Conservation (phyloP, 1,140 invertebrate genomes). For the Rhysida immarginata region DNA sequence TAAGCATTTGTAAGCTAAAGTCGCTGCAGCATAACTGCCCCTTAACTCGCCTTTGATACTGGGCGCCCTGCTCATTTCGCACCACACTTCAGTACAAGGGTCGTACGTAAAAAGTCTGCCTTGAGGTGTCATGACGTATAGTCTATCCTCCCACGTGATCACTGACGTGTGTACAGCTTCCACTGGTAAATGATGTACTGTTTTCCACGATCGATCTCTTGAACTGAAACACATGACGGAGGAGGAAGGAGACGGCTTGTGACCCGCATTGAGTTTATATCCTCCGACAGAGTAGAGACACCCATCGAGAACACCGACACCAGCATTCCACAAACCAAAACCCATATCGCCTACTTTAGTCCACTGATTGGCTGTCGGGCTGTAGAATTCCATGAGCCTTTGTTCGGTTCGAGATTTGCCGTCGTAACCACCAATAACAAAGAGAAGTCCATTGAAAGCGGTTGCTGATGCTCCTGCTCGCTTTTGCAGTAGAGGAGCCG, state of each 20-base stretch:
- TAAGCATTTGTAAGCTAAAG: too few relatives aligned
- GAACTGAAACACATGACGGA: constrained; percentile 3
- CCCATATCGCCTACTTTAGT: constrained; percentile 8
- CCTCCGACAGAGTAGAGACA: constrained; percentile 3
- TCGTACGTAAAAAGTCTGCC: constrained; percentile 1
- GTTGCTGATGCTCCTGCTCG: constrained; percentile 4
- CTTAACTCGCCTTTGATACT: background rate
- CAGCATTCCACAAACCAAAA: constrained; percentile 6
- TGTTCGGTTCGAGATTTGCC: constrained; percentile 1
- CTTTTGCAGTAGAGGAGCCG: background rate
- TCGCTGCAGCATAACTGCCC: constrained; percentile 3
- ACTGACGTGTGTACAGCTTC: constrained; percentile 2
- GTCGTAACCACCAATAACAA: constrained; percentile 7
- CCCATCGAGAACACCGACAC: constrained; percentile 2
- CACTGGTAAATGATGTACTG: background rate
- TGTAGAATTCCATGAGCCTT: constrained; percentile 4
- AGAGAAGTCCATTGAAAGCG: background rate
- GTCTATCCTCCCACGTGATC: background rate
- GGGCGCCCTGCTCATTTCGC: background rate
- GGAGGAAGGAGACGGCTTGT: background rate
- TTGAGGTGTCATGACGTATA: constrained; percentile 6
- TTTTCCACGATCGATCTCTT: constrained; percentile 2
- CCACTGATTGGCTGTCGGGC: constrained; percentile 2
- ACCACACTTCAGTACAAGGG: background rate
- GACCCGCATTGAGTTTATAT: background rate